These are phyloP conservation scores for Athalia circularis DNA, from an alignment of 2,888 invertebrate species.

Conservation along the genomic window DNA sequence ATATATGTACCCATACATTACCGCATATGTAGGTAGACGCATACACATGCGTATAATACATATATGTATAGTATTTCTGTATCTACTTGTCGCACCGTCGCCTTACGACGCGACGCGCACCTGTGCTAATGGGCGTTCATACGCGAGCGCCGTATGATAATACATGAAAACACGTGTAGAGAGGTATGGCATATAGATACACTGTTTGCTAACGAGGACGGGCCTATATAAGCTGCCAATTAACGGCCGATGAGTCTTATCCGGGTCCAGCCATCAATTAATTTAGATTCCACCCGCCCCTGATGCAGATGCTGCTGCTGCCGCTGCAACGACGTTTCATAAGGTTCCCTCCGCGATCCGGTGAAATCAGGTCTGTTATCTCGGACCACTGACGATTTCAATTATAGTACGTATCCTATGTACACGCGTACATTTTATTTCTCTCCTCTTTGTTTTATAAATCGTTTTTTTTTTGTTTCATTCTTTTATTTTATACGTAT, in stretches of 20 bases:
- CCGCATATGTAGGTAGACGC: too few relatives aligned
- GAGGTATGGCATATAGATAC: conserved; percentile 49
- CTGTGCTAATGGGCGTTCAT: conserved; percentile 43
- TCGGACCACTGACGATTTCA: neutral
- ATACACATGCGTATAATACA: too few relatives aligned
- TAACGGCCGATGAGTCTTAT: conserved; percentile 68
- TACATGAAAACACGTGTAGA: conserved; percentile 56
- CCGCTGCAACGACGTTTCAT: neutral
- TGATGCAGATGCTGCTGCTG: neutral
- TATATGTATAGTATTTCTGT: too few relatives aligned
- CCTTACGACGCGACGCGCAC: conserved; percentile 38
- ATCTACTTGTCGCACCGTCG: neutral
- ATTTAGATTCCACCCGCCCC: conserved; percentile 63
- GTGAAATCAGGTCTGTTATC: neutral
- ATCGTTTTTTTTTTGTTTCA: neutral
- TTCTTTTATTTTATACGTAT: neutral
- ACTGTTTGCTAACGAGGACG: conserved; percentile 67
- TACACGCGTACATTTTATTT: neutral
- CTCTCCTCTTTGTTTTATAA: neutral
- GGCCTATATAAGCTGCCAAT: conserved; percentile 71
- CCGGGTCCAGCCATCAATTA: conserved; percentile 68
- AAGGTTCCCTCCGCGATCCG: conserved; percentile 5
- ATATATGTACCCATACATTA: too few relatives aligned
- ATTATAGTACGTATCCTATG: too few relatives aligned
- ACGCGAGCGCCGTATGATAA: conserved; percentile 32